Evolutionary conservation across 2,113 vertebrate species (phyloP).

Genomic region (Brachyhypopomus gauderio): DNA sequence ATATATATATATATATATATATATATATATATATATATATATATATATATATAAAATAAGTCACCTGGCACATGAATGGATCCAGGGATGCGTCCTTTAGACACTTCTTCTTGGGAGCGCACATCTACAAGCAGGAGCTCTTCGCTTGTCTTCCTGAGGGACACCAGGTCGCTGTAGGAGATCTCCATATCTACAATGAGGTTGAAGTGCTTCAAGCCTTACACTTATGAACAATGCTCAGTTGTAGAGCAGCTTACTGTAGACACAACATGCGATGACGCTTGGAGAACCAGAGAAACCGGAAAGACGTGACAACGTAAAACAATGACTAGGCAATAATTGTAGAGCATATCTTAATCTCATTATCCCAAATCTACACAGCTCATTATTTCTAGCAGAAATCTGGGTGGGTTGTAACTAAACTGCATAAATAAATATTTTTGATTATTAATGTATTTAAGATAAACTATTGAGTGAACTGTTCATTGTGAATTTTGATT

Average conservation of each 20-base stretch:
- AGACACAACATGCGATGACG: neutral
- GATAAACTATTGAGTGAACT: too few species aligned
- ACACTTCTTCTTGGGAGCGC: constrained; percentile 70
- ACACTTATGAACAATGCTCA: neutral
- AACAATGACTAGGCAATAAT: neutral
- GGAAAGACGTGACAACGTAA: neutral
- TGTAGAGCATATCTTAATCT: neutral
- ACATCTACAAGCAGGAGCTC: constrained; percentile 75
- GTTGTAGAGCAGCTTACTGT: neutral
- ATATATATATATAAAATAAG: too few species aligned
- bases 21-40: too few species aligned
- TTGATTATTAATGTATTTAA: too few species aligned
- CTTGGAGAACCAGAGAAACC: neutral
- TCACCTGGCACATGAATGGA: constrained; percentile 76
- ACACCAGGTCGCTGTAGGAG: constrained; percentile 71
- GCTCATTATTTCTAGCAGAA: too few species aligned
- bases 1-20: too few species aligned
- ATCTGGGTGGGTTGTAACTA: too few species aligned
- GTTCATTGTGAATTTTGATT: too few species aligned
- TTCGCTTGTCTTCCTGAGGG: constrained; percentile 58
- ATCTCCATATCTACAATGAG: constrained; percentile 59
- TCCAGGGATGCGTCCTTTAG: constrained; percentile 69
- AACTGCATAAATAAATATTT: too few species aligned
- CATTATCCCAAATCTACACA: too few species aligned
- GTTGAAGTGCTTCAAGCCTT: neutral